Base-by-base conservation (phyloP, 1,140 invertebrate genomes). In the Tetramorium parvispinum region DNA sequence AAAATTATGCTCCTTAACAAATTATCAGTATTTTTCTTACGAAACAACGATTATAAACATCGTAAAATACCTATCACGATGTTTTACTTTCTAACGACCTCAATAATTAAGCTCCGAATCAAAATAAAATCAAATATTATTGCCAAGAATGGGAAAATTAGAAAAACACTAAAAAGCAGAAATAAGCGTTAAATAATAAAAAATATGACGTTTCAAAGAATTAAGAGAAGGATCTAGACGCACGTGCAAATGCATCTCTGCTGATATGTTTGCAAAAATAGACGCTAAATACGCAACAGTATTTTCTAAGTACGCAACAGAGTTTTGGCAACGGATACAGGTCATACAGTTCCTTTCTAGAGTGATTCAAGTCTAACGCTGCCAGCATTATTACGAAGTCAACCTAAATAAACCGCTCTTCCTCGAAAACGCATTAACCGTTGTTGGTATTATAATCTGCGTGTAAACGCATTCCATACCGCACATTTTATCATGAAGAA, bases 251-350 rank as follows among this genome's bases (percentile, higher is more conserved):
- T 11, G 43, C 43, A 66, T 66, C 21, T 55, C 24, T 59, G 40
- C 65, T 71, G 40, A 71, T 70, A 81, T 37, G 46, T 24, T 59
- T 71, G 51, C 53, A 57, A 82, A 83, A 83, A 83, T 83, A 83
- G 68, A 83, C 68, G 27, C 27, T 55, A 83, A 83, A 83, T 83
- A 59, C 79, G 79, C 68, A 83, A 83, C 27, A 59, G 65, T 73
- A 55, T 83, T 83, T 83, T 70, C 68, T 75, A 83, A 59, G 79
- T 75, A 75, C 79, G 79, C 79, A 83, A 83, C 16, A 73, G 77
- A 40, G 7, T 61, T 73, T 83, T 83, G 79, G 79, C 79, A 83
- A 32, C 53, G 53, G 79, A 21, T 83, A n/a, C 68, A 83, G 78
- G 65, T 81, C 78, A 81, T 70, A 81, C 49, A 81, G 68, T 59